Evolutionary conservation across 1,140 invertebrate genomes (phyloP).

Genomic region (Pseudomyrmex dendroicus): DNA sequence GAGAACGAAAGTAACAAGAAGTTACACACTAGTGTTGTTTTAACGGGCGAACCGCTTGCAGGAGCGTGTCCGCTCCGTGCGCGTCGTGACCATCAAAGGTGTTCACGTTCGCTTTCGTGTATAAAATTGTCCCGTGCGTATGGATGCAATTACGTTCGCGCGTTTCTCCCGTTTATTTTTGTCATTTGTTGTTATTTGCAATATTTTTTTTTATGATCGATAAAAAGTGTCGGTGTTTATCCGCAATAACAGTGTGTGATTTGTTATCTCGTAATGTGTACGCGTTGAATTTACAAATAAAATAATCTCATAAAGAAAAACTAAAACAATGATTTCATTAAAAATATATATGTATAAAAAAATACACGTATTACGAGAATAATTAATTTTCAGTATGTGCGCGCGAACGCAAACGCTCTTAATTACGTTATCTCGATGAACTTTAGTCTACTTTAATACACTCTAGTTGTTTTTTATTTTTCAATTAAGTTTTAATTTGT

Average conservation of each 20-base stretch:
- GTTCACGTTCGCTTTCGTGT: slow-evolving; percentile 32
- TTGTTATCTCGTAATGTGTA: not conserved
- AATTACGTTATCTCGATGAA: slow-evolving; percentile 6
- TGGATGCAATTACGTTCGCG: slow-evolving; percentile 6
- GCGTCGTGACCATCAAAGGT: slow-evolving; percentile 3
- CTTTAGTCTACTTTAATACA: not conserved
- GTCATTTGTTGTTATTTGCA: too few relatives aligned
- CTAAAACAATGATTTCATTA: not conserved
- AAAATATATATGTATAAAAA: not conserved
- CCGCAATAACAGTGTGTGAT: not conserved
- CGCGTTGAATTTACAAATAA: too few relatives aligned
- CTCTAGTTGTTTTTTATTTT: not conserved
- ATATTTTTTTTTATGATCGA: too few relatives aligned
- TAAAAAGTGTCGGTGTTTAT: not conserved
- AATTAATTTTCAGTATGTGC: slow-evolving; percentile 1
- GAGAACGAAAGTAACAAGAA: slow-evolving; percentile 53
- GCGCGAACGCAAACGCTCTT: not conserved
- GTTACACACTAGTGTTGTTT: slow-evolving; percentile 51
- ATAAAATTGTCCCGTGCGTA: not conserved
- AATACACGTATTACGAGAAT: not conserved
- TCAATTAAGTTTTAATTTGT: not conserved
- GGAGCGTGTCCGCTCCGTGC: slow-evolving; percentile 1
- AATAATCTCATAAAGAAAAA: not conserved
- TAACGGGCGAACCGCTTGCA: slow-evolving; percentile 43
- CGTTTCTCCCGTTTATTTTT: too few relatives aligned